Conservation (phyloP, 2,797 vertebrate genomes). For the Aulostomus chinensis region DNA sequence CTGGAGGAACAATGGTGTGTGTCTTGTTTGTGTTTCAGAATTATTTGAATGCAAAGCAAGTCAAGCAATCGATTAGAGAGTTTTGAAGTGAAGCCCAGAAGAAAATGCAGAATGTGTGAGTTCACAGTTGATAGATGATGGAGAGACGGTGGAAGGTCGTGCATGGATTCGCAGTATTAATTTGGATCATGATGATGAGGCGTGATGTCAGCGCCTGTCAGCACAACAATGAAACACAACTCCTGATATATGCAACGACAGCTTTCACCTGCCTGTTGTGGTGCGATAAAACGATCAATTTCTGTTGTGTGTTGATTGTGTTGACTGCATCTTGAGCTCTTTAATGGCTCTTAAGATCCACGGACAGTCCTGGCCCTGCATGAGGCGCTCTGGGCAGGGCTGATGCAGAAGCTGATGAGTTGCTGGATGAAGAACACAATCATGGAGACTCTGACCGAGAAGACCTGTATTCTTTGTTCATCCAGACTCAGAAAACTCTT, state of each 20-base stretch:
- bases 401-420: too few relatives aligned
- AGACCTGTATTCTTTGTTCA: too few relatives aligned
- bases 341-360: too few relatives aligned
- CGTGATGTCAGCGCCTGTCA: constrained; percentile 16
- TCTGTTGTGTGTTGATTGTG: too few relatives aligned
- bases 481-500: too few relatives aligned
- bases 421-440: too few relatives aligned
- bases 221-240: constrained; percentile 33
- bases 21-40: background rate
- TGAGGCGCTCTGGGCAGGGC: too few relatives aligned
- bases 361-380: too few relatives aligned
- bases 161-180: constrained; percentile 18
- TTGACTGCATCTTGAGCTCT: too few relatives aligned
- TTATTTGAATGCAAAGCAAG: constrained; percentile 20
- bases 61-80: constrained; percentile 17
- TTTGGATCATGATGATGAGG: constrained; percentile 18
- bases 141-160: constrained; percentile 8
- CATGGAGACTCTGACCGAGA: too few relatives aligned
- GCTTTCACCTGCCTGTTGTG: too few relatives aligned
- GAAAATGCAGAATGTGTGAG: constrained; percentile 9
- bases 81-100: constrained; percentile 22
- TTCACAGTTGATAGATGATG: constrained; percentile 6
- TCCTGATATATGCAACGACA: constrained; percentile 9
- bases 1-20: constrained; percentile 1
- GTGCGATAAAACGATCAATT: too few relatives aligned